phyloP scores from a whole-genome alignment of 2,797 vertebrate species.

The Emydoidea blandingii region DNA sequence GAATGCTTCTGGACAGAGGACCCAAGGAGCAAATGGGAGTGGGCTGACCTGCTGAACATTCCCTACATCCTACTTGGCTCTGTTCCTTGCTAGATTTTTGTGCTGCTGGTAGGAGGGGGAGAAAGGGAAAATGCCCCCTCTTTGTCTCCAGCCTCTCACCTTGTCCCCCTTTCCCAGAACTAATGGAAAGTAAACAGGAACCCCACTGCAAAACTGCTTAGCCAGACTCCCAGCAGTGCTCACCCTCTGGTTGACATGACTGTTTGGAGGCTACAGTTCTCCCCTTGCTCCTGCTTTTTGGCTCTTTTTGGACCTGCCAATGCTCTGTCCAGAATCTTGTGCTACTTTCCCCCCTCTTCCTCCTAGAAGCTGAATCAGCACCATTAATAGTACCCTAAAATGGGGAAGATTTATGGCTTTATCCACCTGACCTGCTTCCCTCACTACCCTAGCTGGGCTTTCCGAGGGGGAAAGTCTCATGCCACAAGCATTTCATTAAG shows the following conservation, averaged over 20 bases:
- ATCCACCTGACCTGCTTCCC: background rate
- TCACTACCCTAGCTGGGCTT: background rate
- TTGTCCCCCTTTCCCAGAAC: background rate
- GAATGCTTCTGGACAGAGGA: background rate
- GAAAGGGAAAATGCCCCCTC: background rate
- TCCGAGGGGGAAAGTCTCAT: background rate
- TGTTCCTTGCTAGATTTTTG: background rate
- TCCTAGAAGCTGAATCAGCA: background rate
- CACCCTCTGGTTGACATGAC: fast-evolving
- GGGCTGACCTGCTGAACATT: background rate
- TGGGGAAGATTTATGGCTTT: background rate
- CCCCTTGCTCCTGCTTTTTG: background rate
- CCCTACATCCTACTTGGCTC: background rate
- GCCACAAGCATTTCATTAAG: background rate
- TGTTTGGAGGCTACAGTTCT: background rate
- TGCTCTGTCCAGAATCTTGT: background rate
- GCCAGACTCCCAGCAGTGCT: background rate
- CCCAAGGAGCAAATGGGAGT: background rate
- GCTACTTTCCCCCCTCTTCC: background rate
- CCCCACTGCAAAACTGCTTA: background rate
- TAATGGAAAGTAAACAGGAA: background rate
- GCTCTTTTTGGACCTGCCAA: background rate
- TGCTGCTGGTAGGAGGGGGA: background rate
- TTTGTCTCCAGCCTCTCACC: background rate
- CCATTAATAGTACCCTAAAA: background rate